Conservation (phyloP, 2,888 invertebrate genomes). For the Margaritifera margaritifera region DNA sequence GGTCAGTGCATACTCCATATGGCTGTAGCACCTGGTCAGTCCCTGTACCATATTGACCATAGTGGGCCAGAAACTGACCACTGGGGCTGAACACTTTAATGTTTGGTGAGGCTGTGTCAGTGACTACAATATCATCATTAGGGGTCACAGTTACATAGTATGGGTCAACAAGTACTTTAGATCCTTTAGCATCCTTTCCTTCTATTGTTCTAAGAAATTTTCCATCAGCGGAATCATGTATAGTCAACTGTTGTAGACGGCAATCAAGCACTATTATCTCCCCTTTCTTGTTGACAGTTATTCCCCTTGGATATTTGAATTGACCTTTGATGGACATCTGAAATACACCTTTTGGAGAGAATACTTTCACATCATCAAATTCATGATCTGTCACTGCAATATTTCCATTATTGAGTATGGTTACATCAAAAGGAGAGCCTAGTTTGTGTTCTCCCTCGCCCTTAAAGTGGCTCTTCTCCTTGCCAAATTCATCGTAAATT, state of each 20-base stretch:
- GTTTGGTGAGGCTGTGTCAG: slow-evolving; percentile 66
- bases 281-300: slow-evolving; percentile 52
- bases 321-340: slow-evolving; percentile 47
- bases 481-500: slow-evolving; percentile 52
- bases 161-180: slow-evolving; percentile 61
- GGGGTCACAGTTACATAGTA: slow-evolving; percentile 62
- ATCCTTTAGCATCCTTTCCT: slow-evolving; percentile 38
- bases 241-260: slow-evolving; percentile 50
- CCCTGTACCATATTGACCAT: slow-evolving; percentile 59
- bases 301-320: slow-evolving; percentile 65
- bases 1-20: slow-evolving; percentile 63
- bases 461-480: slow-evolving; percentile 45
- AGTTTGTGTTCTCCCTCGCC: slow-evolving; percentile 52
- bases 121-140: slow-evolving; percentile 62
- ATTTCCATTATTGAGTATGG: slow-evolving; percentile 56
- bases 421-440: slow-evolving; percentile 64
- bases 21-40: slow-evolving; percentile 62
- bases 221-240: slow-evolving; percentile 56
- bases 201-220: slow-evolving; percentile 47
- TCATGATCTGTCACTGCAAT: slow-evolving; percentile 66
- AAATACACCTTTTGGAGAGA: slow-evolving; percentile 47
- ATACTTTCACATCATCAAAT: slow-evolving; percentile 61
- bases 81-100: slow-evolving; percentile 59
- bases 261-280: slow-evolving; percentile 67
- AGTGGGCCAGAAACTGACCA: slow-evolving; percentile 52